Evolutionary conservation across 2,797 vertebrate species (phyloP).

Genomic region (Macroramphosus scolopax): DNA sequence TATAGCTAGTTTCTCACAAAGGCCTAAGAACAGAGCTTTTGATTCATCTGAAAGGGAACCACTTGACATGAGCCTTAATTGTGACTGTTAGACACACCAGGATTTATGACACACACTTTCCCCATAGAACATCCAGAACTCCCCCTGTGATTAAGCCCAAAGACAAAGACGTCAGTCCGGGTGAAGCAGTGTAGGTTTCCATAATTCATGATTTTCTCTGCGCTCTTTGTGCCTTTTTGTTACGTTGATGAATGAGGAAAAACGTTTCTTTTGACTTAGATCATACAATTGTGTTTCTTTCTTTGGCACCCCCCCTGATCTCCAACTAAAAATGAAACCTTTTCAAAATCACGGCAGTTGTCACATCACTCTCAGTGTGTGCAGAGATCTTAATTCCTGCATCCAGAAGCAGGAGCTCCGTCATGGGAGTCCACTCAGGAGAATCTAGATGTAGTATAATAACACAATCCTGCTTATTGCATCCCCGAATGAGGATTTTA

Average conservation of each 20-base stretch:
- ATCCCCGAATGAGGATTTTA: too few relatives aligned
- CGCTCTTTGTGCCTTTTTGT: constrained; percentile 15
- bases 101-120: constrained; percentile 7
- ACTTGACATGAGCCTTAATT: constrained; percentile 33
- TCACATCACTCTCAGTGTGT: constrained; percentile 9
- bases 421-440: constrained; percentile 20
- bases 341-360: constrained; percentile 16
- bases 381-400: constrained; percentile 10
- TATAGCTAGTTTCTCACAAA: constrained; percentile 36
- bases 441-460: too few relatives aligned
- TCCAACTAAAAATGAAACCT: constrained; percentile 18
- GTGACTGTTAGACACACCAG: constrained; percentile 13
- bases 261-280: constrained; percentile 12
- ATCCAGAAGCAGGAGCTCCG: constrained; percentile 14
- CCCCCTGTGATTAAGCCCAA: constrained; percentile 11
- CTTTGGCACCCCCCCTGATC: constrained; percentile 11
- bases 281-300: constrained; percentile 15
- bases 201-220: constrained; percentile 43
- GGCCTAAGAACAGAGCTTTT: constrained; percentile 23
- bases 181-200: constrained; percentile 26
- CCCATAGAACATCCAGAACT: background rate
- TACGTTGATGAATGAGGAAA: constrained; percentile 14
- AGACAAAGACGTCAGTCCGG: constrained; percentile 26
- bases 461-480: too few relatives aligned
- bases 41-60: too few relatives aligned